Conservation (phyloP, 2,113 vertebrate species). For the Taurulus bubalis region DNA sequence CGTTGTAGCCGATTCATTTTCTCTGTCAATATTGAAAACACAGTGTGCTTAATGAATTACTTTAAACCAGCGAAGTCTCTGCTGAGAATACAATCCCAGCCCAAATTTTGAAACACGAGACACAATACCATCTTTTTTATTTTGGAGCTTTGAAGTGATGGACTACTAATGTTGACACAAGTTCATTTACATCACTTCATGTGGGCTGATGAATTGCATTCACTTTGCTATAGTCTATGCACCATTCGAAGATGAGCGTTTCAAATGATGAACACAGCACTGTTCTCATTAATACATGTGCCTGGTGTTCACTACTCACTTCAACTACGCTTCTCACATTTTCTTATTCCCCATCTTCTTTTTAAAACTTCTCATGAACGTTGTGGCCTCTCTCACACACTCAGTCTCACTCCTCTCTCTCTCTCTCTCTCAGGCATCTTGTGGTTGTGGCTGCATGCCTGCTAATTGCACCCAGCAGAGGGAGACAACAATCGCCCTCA, state of each 20-base stretch:
- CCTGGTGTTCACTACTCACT: slow-evolving; percentile 45
- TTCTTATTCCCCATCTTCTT: slow-evolving; percentile 50
- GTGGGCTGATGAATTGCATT: slow-evolving; percentile 43
- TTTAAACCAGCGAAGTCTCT: background rate
- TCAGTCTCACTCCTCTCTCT: background rate
- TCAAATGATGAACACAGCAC: slow-evolving; percentile 59
- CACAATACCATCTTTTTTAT: background rate
- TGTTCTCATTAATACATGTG: slow-evolving; percentile 62
- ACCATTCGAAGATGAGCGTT: slow-evolving; percentile 47
- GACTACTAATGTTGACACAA: background rate
- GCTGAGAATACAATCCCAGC: background rate
- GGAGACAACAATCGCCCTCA: slow-evolving; percentile 51
- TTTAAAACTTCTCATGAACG: slow-evolving; percentile 45
- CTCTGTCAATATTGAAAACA: background rate
- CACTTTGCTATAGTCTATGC: slow-evolving; percentile 55
- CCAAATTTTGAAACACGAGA: background rate
- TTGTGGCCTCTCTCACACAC: slow-evolving; percentile 18
- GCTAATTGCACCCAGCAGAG: slow-evolving; percentile 75
- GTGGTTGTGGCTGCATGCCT: slow-evolving; percentile 45
- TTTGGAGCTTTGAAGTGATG: background rate
- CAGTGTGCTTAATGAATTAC: background rate
- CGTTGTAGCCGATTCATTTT: background rate
- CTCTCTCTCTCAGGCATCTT: slow-evolving; percentile 31
- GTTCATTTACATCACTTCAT: slow-evolving; percentile 20
- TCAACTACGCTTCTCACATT: slow-evolving; percentile 55